Percentiles rank a stretch among this genome's conserved stretches.
phyloP scores from a whole-genome alignment of 2,797 vertebrate genomes.

The Salmo trutta region DNA sequence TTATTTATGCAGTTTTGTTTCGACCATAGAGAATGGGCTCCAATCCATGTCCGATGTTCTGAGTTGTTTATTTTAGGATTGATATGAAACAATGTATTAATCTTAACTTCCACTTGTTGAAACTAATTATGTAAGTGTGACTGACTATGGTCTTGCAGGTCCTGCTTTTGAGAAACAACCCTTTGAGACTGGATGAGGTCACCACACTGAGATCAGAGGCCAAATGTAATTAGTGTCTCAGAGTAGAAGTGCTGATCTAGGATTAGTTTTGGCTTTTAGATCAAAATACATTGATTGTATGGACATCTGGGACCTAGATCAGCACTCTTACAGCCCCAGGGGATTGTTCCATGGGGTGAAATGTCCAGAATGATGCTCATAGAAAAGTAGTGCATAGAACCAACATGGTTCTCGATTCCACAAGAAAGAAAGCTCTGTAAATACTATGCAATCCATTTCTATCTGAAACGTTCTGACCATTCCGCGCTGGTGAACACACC shows the following conservation, averaged over 20 bases:
- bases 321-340: neutral
- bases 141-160: conserved; percentile 20
- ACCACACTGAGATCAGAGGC: neutral
- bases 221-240: neutral
- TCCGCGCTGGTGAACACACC: neutral
- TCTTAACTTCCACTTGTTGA: conserved; percentile 36
- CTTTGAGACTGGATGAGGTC: neutral
- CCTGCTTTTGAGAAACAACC: neutral
- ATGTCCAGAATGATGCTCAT: conserved; percentile 10
- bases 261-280: neutral
- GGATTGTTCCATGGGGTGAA: conserved; percentile 1
- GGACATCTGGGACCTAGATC: neutral
- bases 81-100: conserved; percentile 36
- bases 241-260: neutral
- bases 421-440: neutral
- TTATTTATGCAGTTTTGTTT: conserved; percentile 14
- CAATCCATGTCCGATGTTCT: neutral
- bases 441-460: neutral
- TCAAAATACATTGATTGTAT: neutral
- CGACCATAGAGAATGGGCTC: conserved; percentile 19
- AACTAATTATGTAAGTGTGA: neutral
- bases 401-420: neutral
- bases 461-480: neutral
- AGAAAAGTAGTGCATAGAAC: neutral
- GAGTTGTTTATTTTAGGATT: conserved; percentile 40